Evolutionary conservation across 2,888 invertebrate species (phyloP), one percentile per base, ranked within the genome.

Genomic region (Neoitamus cyanurus): DNA sequence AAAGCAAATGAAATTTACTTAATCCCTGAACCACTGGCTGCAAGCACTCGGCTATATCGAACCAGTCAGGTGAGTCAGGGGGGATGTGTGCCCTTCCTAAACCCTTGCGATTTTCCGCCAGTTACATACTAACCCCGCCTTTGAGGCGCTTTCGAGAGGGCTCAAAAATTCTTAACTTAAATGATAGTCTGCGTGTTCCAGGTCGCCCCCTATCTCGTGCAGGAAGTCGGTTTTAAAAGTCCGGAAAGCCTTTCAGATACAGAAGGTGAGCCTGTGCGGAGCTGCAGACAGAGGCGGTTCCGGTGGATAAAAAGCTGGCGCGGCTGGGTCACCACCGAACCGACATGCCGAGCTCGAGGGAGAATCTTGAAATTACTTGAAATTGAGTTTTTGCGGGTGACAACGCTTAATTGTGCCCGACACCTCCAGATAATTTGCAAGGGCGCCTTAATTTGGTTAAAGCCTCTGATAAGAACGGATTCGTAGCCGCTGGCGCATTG

Each of bases 351-450:
- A 25, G 9, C 58, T 58, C 25, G 25, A 25, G 58, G 58, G 58
- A 15, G 58, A 58, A 58, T 58, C 58, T 34, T 20, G 25, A 80
- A 80, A 31, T 68, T 34, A 46, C 80, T 68, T n/a, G 28, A 68
- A 80, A 68, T 80, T 77, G 77, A 77, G 77, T 77, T 77, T 75
- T 80, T 80, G 80, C 80, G 80, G 80, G 80, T 58, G 80, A 68
- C 80, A 80, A 68, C 36, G 68, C 68, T 80, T 80, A 80, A 80
- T 68, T 80, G 80, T 68, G n/a, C 77, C 77, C 46, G 13, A 80
- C 80, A 68, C 58, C 58, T 80, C 68, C 68, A 34, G 58, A 80
- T 34, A 80, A 80, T 80, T 80, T 80, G 46, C 80, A 58, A 13
- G 30, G 77, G 28, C 77, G 34, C 48, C 77, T 42, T 77, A 77